phyloP scores from a whole-genome alignment of 2,113 vertebrate genomes.

The Poeciliopsis turrubarensis region DNA sequence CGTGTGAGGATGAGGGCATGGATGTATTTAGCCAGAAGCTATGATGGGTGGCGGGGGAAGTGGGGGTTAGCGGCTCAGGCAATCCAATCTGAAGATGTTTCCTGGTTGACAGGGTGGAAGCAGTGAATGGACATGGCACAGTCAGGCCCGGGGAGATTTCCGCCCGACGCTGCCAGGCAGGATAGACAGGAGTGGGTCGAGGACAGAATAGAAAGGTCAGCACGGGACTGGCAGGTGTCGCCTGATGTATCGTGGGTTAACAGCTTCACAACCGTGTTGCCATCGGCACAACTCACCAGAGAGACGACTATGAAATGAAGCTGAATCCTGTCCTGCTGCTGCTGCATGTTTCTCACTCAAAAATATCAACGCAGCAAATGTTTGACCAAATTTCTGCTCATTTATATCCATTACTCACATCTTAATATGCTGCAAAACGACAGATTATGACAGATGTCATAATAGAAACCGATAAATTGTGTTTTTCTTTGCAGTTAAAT shows the following conservation, averaged over 20 bases:
- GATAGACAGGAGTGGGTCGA: slow-evolving; percentile 41
- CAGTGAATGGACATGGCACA: slow-evolving; percentile 58
- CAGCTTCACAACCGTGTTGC: slow-evolving; percentile 39
- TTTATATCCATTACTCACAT: not conserved
- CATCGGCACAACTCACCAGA: slow-evolving; percentile 17
- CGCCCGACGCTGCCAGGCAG: slow-evolving; percentile 48
- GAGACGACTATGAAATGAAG: slow-evolving; percentile 27
- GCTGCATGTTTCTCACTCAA: not conserved
- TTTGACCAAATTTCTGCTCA: not conserved
- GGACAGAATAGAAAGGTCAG: slow-evolving; percentile 65
- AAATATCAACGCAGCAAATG: not conserved
- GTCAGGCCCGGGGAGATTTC: slow-evolving; percentile 67
- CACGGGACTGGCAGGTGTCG: slow-evolving; percentile 61
- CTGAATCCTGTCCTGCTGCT: not conserved
- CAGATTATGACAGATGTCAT: not conserved
- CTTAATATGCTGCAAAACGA: not conserved
- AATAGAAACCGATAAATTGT: not conserved
- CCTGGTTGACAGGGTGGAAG: slow-evolving; percentile 67
- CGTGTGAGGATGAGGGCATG: slow-evolving; percentile 25
- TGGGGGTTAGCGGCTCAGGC: slow-evolving; percentile 26
- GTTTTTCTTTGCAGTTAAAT: not conserved
- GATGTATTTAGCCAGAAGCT: slow-evolving; percentile 49
- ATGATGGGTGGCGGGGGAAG: not conserved
- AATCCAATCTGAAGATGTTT: slow-evolving; percentile 68
- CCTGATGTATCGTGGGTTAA: slow-evolving; percentile 66